Base-by-base conservation (phyloP, 2,888 invertebrate genomes). In the Leucania comma region DNA sequence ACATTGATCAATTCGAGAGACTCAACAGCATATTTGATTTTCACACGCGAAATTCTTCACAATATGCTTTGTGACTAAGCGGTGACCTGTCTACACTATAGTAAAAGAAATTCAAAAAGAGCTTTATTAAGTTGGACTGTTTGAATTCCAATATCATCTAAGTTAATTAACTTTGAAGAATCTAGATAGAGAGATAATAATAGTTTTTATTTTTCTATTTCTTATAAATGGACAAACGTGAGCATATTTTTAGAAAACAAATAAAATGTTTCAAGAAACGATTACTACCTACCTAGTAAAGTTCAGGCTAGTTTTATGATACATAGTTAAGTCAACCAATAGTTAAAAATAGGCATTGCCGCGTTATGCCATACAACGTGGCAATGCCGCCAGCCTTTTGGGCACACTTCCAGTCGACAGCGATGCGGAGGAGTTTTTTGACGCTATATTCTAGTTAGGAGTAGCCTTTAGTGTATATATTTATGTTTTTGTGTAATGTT, bases 21-120 rank as follows among this genome's bases (percentile, higher is more conserved):
- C 77, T 70, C 72, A 62, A 80, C 80, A 65, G 75, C 71, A 74
- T 87, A 81, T 87, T 86, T 87, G 87, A 86, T 85, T 86, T 87
- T 87, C 87, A 84, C 87, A 87, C 85, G 86, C 80, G 62, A 84
- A 82, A 81, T 78, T 81, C 72, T 77, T 73, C 67, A 60, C 59
- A 78, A 60, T 48, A 53, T 66, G 48, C 29, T 63, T 63, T 65
- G 58, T 76, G 63, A 80, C 58, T 63, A 65, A 63, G 56, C 60
- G 53, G 53, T 51, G 63, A 70, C n/a, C 66, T 60, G 56, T 24
- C 64, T 62, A 61, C 59, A 69, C 42, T 53, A 51, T 51, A 69
- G 48, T 56, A 50, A 67, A 61, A 53, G 10, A 57, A 46, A 48
- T 65, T 58, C 8, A 54, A 35, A 59, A 53, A 8, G n/a, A 2